Evolutionary conservation across 2,888 invertebrate genomes (phyloP).

Genomic region (Cotesia congregata): DNA sequence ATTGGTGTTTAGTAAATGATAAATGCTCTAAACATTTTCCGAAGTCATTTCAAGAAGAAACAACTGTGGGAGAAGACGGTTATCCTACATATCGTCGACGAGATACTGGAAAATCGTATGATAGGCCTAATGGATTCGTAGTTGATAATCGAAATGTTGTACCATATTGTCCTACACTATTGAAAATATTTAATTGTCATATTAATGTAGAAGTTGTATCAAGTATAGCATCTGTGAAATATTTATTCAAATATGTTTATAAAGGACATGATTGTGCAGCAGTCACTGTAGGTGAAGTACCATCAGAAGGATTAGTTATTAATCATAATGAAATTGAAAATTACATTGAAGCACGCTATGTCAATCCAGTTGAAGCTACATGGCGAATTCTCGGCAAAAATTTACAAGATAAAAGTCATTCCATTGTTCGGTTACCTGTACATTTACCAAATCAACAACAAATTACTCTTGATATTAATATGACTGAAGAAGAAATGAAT

Average conservation of each 20-base stretch:
- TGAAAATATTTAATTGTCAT: conserved; percentile 52
- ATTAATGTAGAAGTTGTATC: conserved; percentile 58
- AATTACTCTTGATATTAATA: conserved; percentile 17
- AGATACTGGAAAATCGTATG: conserved; percentile 46
- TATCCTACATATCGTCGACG: conserved; percentile 54
- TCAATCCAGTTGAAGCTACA: conserved; percentile 41
- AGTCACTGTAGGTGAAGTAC: too few relatives aligned
- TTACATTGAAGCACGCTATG: conserved; percentile 47
- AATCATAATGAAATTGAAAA: conserved; percentile 38
- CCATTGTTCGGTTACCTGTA: conserved; percentile 43
- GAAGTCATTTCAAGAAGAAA: conserved; percentile 51
- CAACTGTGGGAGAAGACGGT: conserved; percentile 50
- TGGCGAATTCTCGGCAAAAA: conserved; percentile 39
- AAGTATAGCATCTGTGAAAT: conserved; percentile 53
- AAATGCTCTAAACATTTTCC: conserved; percentile 57
- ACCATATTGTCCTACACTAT: conserved; percentile 51
- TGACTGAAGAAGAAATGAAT: conserved; percentile 21
- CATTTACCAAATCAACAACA: conserved; percentile 47
- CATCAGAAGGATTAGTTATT: too few relatives aligned
- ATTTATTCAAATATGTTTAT: conserved; percentile 56
- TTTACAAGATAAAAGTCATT: conserved; percentile 41
- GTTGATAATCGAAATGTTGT: conserved; percentile 62
- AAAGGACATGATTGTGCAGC: conserved; percentile 53
- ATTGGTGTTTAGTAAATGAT: conserved; percentile 48
- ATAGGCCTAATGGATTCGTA: conserved; percentile 40